phyloP scores from a whole-genome alignment of 2,888 invertebrate species.

The Steinernema hermaphroditum region DNA sequence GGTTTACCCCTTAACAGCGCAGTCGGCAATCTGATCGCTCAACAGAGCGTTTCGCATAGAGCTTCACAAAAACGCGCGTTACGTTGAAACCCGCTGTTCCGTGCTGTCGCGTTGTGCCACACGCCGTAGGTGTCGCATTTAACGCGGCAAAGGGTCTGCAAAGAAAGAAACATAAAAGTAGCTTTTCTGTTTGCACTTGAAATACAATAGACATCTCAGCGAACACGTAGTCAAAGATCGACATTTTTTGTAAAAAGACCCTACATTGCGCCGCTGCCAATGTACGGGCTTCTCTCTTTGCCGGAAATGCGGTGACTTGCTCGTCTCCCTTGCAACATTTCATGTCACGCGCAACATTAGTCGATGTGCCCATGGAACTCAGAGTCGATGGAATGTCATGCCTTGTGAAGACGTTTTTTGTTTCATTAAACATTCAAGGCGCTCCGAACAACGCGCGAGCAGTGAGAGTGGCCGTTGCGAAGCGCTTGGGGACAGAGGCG shows the following conservation, averaged over 20 bases:
- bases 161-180: slow-evolving; percentile 10
- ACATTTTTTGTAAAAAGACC: background rate
- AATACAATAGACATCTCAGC: slow-evolving; percentile 21
- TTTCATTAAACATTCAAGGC: slow-evolving; percentile 28
- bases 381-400: slow-evolving; percentile 13
- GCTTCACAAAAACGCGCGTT: background rate
- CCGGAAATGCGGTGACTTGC: background rate
- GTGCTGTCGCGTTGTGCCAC: background rate
- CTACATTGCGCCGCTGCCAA: no score
- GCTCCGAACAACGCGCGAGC: background rate
- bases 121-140: slow-evolving; percentile 1
- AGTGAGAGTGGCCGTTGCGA: no score
- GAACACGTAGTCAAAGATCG: slow-evolving; percentile 3
- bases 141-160: background rate
- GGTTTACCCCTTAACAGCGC: no score
- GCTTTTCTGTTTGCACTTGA: slow-evolving; percentile 12
- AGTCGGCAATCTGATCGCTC: background rate
- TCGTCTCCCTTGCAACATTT: background rate
- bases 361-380: background rate
- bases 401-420: slow-evolving; percentile 22
- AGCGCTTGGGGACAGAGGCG: no score
- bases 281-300: no score
- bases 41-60: background rate
- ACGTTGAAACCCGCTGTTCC: background rate
- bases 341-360: background rate